A percentile compares a stretch with the other conserved stretches of the same genome.
Conservation (phyloP, 2,797 vertebrate genomes). For the Galagoides demidoff region DNA sequence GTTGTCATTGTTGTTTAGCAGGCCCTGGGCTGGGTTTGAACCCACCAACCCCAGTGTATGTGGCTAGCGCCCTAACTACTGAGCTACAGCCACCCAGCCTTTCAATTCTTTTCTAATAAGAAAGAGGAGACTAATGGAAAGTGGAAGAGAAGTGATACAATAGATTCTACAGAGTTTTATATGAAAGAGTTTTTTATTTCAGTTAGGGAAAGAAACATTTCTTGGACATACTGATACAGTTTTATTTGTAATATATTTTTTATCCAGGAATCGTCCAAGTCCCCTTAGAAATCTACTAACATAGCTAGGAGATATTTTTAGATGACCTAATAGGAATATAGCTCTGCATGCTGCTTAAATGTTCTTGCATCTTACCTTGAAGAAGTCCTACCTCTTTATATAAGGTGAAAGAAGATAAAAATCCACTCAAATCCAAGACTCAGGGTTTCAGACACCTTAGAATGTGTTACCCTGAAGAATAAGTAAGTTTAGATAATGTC, state of each 20-base stretch:
- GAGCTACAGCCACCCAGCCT: no score
- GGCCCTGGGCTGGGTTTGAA: no score
- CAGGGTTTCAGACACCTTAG: neutral
- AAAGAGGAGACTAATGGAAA: slow-evolving; percentile 31
- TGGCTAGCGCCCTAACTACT: no score
- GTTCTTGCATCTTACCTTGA: neutral
- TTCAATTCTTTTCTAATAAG: neutral
- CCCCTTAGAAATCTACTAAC: slow-evolving; percentile 1
- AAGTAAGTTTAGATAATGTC: neutral
- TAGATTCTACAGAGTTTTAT: neutral
- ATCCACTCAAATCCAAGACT: slow-evolving; percentile 15
- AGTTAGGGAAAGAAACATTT: neutral
- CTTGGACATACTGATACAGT: neutral
- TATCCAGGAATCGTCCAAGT: neutral
- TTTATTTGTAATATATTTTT: slow-evolving; percentile 43
- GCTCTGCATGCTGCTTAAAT: neutral
- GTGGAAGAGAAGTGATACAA: neutral
- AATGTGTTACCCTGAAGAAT: neutral
- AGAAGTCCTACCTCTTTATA: neutral
- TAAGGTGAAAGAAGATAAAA: slow-evolving; percentile 27
- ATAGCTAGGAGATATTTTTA: neutral
- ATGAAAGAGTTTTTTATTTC: neutral
- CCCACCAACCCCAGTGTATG: no score
- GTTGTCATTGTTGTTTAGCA: no score
- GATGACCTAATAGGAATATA: neutral